These are phyloP conservation scores for Oscheius sp. DNA, from an alignment of 2,888 invertebrate species.

Conservation along the genomic window DNA sequence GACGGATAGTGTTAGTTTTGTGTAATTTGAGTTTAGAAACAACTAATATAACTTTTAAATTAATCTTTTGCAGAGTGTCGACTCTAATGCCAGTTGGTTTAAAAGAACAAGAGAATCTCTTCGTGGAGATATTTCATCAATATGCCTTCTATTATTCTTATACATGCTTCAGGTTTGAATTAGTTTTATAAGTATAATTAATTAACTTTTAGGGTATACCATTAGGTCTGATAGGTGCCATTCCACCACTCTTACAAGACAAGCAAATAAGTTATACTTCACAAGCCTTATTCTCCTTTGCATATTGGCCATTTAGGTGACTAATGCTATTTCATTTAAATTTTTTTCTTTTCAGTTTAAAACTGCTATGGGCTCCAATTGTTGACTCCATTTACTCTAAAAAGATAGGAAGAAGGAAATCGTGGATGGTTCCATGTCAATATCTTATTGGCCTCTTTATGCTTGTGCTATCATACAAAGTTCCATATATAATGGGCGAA, in stretches of 20 bases:
- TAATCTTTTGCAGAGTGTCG: constrained; percentile 50
- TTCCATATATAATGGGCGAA: constrained; percentile 67
- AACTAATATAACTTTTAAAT: background rate
- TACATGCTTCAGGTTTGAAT: constrained; percentile 81
- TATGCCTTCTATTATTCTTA: constrained; percentile 82
- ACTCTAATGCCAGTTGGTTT: constrained; percentile 59
- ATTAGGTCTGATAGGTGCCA: constrained; percentile 88
- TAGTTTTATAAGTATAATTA: background rate
- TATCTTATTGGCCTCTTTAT: constrained; percentile 79
- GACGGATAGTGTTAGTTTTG: constrained; percentile 33
- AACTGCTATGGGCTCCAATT: constrained; percentile 96
- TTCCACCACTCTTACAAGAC: constrained; percentile 93
- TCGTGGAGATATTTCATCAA: constrained; percentile 66
- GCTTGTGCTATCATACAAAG: constrained; percentile 81
- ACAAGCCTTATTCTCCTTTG: constrained; percentile 78
- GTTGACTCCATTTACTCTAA: constrained; percentile 88
- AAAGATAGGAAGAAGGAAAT: constrained; percentile 84
- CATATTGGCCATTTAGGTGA: constrained; percentile 78
- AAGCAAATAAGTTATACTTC: constrained; percentile 90
- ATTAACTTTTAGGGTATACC: constrained; percentile 80
- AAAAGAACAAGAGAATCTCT: constrained; percentile 57
- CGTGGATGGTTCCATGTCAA: constrained; percentile 76
- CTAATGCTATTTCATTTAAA: background rate
- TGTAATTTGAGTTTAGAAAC: background rate
- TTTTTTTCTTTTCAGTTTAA: constrained; percentile 76